These are phyloP conservation scores for Thunnus thynnus DNA, from an alignment of 2,113 vertebrate species.

Conservation along the genomic window DNA sequence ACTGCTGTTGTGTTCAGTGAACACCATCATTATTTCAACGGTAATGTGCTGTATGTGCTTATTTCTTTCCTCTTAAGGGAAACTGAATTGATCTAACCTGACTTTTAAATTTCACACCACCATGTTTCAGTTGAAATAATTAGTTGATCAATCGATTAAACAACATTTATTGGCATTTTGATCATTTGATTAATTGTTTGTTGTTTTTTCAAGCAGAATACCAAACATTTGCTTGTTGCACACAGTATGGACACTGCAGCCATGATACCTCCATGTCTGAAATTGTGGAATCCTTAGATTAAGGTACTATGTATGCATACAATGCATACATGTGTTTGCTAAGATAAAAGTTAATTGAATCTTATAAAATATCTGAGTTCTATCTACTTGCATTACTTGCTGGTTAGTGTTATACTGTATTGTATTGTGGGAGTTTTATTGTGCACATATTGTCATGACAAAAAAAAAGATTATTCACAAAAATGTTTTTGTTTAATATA, in stretches of 20 bases:
- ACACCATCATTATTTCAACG: background rate
- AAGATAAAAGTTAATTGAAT: background rate
- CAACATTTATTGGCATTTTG: background rate
- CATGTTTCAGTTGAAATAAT: background rate
- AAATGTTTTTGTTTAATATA: too few relatives aligned
- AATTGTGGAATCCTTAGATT: background rate
- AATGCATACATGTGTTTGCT: background rate
- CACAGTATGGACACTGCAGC: too few relatives aligned
- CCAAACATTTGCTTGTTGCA: too few relatives aligned
- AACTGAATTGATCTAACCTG: background rate
- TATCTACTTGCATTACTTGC: background rate
- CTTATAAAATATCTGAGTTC: background rate
- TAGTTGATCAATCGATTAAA: background rate
- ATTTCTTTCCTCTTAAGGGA: background rate
- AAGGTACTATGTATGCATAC: background rate
- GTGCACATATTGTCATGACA: too few relatives aligned
- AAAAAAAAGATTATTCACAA: too few relatives aligned
- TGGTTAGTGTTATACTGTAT: background rate
- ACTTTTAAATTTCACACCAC: background rate
- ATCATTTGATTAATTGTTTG: background rate
- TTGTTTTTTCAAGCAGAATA: too few relatives aligned
- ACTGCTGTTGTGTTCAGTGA: constrained; percentile 10
- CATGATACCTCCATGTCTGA: background rate
- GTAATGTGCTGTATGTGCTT: background rate
- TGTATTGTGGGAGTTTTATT: background rate